A percentile compares a stretch with the other conserved stretches of the same genome.
Conservation (phyloP, 2,888 invertebrate genomes). For the Herminia tarsipennalis region DNA sequence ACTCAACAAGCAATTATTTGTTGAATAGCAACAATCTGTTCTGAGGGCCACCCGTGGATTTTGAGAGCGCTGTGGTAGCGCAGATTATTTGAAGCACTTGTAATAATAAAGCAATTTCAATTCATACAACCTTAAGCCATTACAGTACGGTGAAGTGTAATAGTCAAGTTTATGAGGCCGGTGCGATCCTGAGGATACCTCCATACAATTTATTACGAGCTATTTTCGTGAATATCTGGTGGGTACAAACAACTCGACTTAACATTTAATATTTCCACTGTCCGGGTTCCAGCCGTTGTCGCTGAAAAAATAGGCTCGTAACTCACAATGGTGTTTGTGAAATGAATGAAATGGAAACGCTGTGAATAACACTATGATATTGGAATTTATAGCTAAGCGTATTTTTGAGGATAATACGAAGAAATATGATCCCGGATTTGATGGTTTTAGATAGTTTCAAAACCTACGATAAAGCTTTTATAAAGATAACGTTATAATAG, state of each 20-base stretch:
- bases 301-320: conserved; percentile 33
- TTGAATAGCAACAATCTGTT: conserved; percentile 22
- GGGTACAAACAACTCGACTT: conserved; percentile 23
- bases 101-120: conserved; percentile 60
- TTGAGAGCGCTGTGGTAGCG: conserved; percentile 26
- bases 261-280: conserved; percentile 38
- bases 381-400: conserved; percentile 1
- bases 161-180: conserved; percentile 46
- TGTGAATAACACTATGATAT: conserved; percentile 6
- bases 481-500: too few relatives aligned
- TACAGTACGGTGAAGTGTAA: conserved; percentile 48
- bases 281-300: conserved; percentile 21
- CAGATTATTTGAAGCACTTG: conserved; percentile 44
- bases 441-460: background rate
- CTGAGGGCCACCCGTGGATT: conserved; percentile 27
- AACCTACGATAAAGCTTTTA: background rate
- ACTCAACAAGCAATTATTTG: conserved; percentile 16
- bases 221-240: conserved; percentile 47
- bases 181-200: conserved; percentile 37
- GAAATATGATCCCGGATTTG: background rate
- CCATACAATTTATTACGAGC: conserved; percentile 48
- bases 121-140: conserved; percentile 55
- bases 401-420: background rate
- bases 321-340: conserved; percentile 29
- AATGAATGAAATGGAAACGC: conserved; percentile 23